phyloP scores from a whole-genome alignment of 2,113 vertebrate species.

The Pedetes capensis region DNA sequence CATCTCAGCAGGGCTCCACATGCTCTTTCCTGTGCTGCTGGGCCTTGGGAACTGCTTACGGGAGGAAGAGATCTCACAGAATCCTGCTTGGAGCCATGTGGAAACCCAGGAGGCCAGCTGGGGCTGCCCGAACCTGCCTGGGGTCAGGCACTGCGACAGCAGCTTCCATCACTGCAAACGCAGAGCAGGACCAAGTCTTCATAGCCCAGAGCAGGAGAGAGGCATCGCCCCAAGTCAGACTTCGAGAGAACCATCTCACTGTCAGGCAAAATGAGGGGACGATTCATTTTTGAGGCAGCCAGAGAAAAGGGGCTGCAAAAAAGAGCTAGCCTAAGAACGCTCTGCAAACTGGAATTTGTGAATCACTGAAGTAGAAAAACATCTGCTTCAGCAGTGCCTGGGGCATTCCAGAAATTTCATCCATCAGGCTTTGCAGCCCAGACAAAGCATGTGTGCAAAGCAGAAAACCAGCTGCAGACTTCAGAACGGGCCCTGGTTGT shows the following conservation, averaged over 20 bases:
- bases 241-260: neutral
- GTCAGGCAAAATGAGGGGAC: neutral
- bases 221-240: neutral
- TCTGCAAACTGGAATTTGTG: constrained; percentile 48
- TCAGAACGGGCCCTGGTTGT: neutral
- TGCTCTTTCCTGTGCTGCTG: neutral
- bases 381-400: constrained; percentile 45
- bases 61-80: neutral
- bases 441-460: constrained; percentile 28
- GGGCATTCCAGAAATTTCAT: constrained; percentile 52
- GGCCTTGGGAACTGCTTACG: neutral
- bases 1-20: neutral
- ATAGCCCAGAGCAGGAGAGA: neutral
- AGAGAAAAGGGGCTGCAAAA: constrained; percentile 1
- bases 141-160: neutral
- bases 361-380: constrained; percentile 56
- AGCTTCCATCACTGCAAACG: neutral
- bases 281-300: neutral
- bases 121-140: neutral
- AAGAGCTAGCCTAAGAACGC: constrained; percentile 19
- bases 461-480: constrained; percentile 32
- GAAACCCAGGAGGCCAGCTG: neutral
- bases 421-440: neutral
- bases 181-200: neutral
- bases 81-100: neutral